These are phyloP conservation scores for Brachionus rotundiformis DNA, from an alignment of 1,140 invertebrate species.

Conservation along the genomic window DNA sequence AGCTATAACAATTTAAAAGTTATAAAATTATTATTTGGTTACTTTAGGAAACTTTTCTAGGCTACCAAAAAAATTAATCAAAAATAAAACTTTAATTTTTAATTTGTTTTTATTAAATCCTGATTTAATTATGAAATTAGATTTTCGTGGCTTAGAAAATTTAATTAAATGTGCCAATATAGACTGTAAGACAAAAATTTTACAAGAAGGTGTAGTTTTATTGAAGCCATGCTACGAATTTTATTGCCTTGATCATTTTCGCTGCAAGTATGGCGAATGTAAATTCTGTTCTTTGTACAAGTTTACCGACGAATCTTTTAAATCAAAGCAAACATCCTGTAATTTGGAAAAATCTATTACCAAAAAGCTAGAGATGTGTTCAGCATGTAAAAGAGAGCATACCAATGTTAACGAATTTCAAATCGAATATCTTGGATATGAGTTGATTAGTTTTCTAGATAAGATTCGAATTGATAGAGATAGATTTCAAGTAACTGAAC, in stretches of 20 bases:
- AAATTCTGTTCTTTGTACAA: neutral
- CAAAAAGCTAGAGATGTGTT: neutral
- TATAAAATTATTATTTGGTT: no score
- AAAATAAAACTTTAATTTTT: no score
- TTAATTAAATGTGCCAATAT: conserved; percentile 1
- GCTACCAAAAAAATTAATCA: no score
- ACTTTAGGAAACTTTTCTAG: neutral
- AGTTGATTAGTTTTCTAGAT: neutral
- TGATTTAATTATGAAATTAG: neutral
- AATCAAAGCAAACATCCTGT: neutral
- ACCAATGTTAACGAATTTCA: neutral
- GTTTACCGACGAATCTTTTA: neutral
- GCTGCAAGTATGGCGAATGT: neutral
- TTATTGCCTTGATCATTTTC: neutral
- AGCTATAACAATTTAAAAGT: no score
- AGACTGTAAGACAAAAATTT: neutral
- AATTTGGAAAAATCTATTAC: neutral
- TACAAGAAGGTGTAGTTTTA: neutral
- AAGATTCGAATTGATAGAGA: neutral
- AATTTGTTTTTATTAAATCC: neutral
- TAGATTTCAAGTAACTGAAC: neutral
- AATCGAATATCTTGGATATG: neutral
- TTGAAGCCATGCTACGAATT: conserved; percentile 30
- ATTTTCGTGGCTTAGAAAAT: conserved; percentile 23
- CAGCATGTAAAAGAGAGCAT: neutral